Conservation (phyloP, 2,888 invertebrate genomes). For the Atethmia centrago region DNA sequence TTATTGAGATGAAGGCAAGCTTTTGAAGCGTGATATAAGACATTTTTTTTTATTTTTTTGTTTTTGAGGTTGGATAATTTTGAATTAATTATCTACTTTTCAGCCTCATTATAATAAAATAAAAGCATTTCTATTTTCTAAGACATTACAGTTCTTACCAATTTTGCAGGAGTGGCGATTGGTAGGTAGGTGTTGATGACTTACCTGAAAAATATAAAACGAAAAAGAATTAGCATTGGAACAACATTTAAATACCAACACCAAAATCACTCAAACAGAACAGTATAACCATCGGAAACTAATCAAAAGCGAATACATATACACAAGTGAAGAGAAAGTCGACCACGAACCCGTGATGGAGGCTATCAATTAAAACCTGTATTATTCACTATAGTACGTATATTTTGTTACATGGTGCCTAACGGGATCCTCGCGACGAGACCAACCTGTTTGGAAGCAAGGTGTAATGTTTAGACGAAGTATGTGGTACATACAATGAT, state of each 20-base stretch:
- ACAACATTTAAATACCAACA: background rate
- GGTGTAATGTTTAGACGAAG: slow-evolving; percentile 59
- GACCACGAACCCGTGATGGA: slow-evolving; percentile 27
- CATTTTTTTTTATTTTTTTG: no score
- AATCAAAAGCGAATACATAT: slow-evolving; percentile 43
- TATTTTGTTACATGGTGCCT: slow-evolving; percentile 58
- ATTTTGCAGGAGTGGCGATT: background rate
- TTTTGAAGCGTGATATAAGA: no score
- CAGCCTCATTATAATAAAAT: no score
- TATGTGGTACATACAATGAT: slow-evolving; percentile 6
- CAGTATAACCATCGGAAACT: slow-evolving; percentile 14
- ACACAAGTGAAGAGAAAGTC: slow-evolving; percentile 62
- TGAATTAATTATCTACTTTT: background rate
- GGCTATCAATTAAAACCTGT: slow-evolving; percentile 67
- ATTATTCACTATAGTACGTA: slow-evolving; percentile 53
- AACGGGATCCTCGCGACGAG: slow-evolving; percentile 57
- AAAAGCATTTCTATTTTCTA: background rate
- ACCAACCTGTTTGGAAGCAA: slow-evolving; percentile 57
- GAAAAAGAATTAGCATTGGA: slow-evolving; percentile 17
- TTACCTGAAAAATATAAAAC: slow-evolving; percentile 40
- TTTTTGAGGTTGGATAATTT: no score
- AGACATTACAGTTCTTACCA: slow-evolving; percentile 7
- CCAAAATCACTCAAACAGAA: slow-evolving; percentile 7
- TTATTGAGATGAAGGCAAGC: background rate
- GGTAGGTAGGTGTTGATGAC: slow-evolving; percentile 1